Base-by-base conservation (phyloP, 2,113 vertebrate species). In the Cebus imitator region DNA sequence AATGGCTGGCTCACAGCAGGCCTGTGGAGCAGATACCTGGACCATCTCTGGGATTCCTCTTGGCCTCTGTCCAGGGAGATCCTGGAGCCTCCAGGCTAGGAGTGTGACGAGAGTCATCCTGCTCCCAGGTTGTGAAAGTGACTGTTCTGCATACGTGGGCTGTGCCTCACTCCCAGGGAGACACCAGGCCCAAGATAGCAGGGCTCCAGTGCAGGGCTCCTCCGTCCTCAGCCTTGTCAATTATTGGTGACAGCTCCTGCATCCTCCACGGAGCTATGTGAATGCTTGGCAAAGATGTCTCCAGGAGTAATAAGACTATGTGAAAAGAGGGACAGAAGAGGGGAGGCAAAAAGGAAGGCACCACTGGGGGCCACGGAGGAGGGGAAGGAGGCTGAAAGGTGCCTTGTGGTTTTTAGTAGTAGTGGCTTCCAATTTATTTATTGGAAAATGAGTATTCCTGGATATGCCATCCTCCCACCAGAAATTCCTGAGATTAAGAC, bases 311-410 rank as follows among this genome's bases (percentile, higher is more conserved):
- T 12, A 40, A 30, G 14, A 12, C 43, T 20, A 23, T 2, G 9
- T 48, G 40, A 32, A 37, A 37, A 35, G 40, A n/a, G 16, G 21
- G 4, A 32, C 18, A 66, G n/a, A 78, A n/a, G 40, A 23, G n/a
- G 52, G 4, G 11, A 83, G 10, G 10, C n/a, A 68, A 11, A 76
- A 8, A 40, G 8, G 25, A 58, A 78, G 43, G 21, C 9, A 14
- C 16, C 2, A 21, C 5, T 43, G 2, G 32, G 12, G 6, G 35
- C 25, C 43, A 35, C 4, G 10, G 8, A 16, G 52, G 3, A 21
- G 20, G 12, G 10, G n/a, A 50, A 72, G 13, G 8, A 48, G 9
- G 37, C 17, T 50, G 9, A 27, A 55, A 14, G 5, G 43, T 43
- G 25, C 4, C 5, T 17, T 7, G 18, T 91, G 32, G 30, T n/a